Evolutionary conservation across 2,888 invertebrate genomes (phyloP).

Genomic region (Spatulosminthurus flaviceps): DNA sequence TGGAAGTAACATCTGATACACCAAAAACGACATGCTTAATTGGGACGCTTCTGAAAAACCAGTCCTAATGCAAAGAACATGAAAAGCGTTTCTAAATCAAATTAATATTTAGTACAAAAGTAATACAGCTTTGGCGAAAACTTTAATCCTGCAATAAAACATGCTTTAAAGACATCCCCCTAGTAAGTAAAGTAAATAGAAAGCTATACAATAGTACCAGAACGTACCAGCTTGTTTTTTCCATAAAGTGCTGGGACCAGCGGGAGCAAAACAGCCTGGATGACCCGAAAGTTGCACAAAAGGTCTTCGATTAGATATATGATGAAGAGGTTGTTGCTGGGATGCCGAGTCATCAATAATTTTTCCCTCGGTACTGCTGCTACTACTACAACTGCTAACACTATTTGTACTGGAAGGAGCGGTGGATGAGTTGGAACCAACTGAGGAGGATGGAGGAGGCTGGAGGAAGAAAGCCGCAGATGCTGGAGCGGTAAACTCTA

Average conservation of each 20-base stretch:
- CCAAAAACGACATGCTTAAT: not conserved
- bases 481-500: constrained; percentile 61
- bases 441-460: constrained; percentile 19
- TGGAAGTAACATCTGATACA: constrained; percentile 16
- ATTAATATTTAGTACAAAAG: no score
- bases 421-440: not conserved
- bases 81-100: no score
- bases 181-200: no score
- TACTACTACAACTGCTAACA: not conserved
- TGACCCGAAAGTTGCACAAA: constrained; percentile 87
- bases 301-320: constrained; percentile 42
- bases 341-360: not conserved
- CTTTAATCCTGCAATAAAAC: no score
- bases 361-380: not conserved
- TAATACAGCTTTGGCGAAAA: no score
- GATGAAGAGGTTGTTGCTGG: not conserved
- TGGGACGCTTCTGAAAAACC: not conserved
- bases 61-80: no score
- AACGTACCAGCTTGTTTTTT: constrained; percentile 76
- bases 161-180: no score
- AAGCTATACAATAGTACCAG: not conserved
- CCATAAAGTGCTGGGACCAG: constrained; percentile 92
- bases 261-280: constrained; percentile 90
- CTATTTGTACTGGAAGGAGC: constrained; percentile 14
- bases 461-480: constrained; percentile 53